Percentiles rank a stretch among this genome's conserved stretches.
Conservation (phyloP, 2,797 vertebrate genomes). For the Gymnopithys bicolor region DNA sequence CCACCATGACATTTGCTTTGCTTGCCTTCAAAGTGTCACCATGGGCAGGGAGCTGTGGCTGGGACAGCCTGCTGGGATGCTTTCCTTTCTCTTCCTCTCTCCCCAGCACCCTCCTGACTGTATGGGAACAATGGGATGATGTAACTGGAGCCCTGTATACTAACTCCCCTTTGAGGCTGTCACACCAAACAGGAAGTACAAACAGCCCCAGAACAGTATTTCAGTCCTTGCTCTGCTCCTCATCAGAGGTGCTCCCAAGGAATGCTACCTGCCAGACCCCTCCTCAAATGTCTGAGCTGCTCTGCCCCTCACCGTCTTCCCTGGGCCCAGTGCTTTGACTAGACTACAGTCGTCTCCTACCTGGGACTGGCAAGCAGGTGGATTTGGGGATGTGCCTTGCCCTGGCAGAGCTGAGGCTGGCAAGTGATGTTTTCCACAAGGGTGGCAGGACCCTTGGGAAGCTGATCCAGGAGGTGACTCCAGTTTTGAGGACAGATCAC, state of each 20-base stretch:
- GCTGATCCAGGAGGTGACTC: neutral
- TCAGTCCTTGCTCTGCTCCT: neutral
- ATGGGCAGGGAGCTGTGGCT: neutral
- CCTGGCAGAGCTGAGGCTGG: neutral
- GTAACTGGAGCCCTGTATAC: neutral
- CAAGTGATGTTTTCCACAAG: neutral
- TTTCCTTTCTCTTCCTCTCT: conserved; percentile 2
- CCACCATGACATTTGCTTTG: neutral
- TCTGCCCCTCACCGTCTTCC: neutral
- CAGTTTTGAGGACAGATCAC: neutral
- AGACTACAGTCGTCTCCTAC: accelerated
- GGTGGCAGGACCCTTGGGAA: neutral
- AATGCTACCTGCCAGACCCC: neutral
- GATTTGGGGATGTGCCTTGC: neutral
- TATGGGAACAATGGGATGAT: conserved; percentile 20
- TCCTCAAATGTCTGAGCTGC: accelerated
- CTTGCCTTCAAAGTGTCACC: neutral
- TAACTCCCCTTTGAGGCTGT: conserved; percentile 1
- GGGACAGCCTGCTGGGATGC: neutral
- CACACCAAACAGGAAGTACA: neutral
- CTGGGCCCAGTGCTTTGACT: accelerated
- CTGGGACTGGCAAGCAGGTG: neutral
- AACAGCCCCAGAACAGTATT: neutral
- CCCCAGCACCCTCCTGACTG: neutral
- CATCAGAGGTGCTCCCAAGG: neutral